These are phyloP conservation scores for Ferdinandea cuprea DNA, from an alignment of 2,888 invertebrate species.

Conservation along the genomic window DNA sequence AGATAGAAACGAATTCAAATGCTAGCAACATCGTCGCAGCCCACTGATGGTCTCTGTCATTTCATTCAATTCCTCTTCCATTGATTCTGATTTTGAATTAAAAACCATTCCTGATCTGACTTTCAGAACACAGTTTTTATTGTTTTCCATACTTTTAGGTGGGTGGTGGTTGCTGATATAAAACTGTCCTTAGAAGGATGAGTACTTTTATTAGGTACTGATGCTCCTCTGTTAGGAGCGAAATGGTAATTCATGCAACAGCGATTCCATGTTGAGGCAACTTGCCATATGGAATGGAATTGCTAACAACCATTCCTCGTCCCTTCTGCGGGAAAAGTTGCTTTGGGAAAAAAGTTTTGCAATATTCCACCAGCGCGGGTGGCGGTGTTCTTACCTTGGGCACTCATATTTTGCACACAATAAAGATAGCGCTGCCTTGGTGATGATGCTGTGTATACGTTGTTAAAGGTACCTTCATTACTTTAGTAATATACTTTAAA, in stretches of 20 bases:
- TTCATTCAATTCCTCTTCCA: constrained; percentile 11
- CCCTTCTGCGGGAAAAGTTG: background rate
- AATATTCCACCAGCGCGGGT: background rate
- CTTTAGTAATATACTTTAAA: no score
- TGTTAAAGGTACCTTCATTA: background rate
- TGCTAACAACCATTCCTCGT: constrained; percentile 11
- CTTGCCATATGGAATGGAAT: constrained; percentile 46
- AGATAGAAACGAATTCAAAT: constrained; percentile 1
- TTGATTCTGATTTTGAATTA: constrained; percentile 41
- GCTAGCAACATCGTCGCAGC: background rate
- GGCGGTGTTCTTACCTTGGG: constrained; percentile 1
- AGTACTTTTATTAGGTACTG: constrained; percentile 17
- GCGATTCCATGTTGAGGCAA: constrained; percentile 21
- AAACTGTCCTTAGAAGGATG: constrained; percentile 1
- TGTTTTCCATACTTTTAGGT: background rate
- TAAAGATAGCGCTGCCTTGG: constrained; percentile 41
- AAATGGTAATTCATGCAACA: constrained; percentile 42
- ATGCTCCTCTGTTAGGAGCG: constrained; percentile 26
- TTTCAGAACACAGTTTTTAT: constrained; percentile 12
- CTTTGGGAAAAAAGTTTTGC: background rate
- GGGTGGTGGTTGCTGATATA: background rate
- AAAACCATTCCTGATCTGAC: constrained; percentile 21
- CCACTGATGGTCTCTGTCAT: background rate
- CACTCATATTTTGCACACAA: constrained; percentile 25
- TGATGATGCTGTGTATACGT: constrained; percentile 22